Evolutionary conservation across 2,113 vertebrate genomes (phyloP), one percentile per base, ranked within the genome.

Genomic region (Tachuris rubrigastra): DNA sequence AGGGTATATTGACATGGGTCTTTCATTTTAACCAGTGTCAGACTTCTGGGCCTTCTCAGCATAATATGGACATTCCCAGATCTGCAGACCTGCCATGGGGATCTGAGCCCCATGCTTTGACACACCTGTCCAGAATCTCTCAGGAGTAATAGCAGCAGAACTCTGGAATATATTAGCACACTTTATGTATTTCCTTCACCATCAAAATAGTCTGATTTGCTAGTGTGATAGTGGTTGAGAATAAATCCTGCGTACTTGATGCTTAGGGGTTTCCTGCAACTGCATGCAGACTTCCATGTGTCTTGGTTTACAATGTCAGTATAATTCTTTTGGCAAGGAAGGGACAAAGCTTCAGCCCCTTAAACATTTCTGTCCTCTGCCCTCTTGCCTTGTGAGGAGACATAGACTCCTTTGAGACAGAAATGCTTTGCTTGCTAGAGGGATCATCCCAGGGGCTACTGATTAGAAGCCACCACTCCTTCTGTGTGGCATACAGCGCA

Each of bases 231-330:
- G 1, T 37, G 22, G 3, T 10, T 68, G 60, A 78, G 69, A 74
- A 72, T 46, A 53, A 52, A 74, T 44, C 11, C 33, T 35, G 8
- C 17, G 12, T 27, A 35, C 19, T 28, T 81, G 30, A 30, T 20
- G 24, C 13, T 17, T 25, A 9, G 9, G 4, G 14, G 0, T 2
- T 9, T 87, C n/a, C 31, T 66, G 39, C 28, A 76, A 37, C 18
- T 52, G 31, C 25, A 33, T 5, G 6, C 3, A 50, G 35, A 33
- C 23, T 53, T 83, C 33, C 7, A 3, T 23, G 8, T 0, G 0
- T 23, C 10, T 31, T 50, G 24, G 12, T 66, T 84, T 62, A 62
- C 15, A 37, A 24, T 50, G 37, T 16, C 33, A 33, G 8, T 31
- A 4, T 25, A 22, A 33, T 65, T 52, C n/a, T 82, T 53, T n/a